Conservation (phyloP, 2,113 vertebrate genomes). For the Crocuta crocuta region DNA sequence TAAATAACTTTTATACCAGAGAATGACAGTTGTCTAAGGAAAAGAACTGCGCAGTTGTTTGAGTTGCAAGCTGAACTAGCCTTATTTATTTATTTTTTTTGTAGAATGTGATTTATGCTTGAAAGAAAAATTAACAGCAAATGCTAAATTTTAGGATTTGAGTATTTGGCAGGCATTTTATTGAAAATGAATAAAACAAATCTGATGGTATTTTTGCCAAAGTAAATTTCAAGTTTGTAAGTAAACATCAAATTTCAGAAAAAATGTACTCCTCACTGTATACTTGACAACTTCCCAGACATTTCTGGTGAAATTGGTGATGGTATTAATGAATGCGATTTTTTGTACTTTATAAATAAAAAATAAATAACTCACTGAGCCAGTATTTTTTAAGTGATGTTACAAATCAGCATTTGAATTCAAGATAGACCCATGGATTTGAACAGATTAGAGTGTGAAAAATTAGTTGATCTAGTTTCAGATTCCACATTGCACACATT, state of each 20-base stretch:
- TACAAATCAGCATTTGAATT: background rate
- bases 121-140: background rate
- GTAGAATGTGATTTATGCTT: background rate
- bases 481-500: background rate
- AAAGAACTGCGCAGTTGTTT: background rate
- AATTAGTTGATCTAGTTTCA: background rate
- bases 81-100: background rate
- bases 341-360: background rate
- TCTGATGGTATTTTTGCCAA: background rate
- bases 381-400: background rate
- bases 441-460: background rate
- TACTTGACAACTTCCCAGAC: background rate
- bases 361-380: background rate
- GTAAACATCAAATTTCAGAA: conserved; percentile 9
- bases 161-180: background rate
- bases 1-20: background rate
- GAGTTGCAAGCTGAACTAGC: background rate
- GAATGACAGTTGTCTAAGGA: background rate
- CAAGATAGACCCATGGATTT: background rate
- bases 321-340: background rate
- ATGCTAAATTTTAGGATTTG: conserved; percentile 1
- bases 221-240: background rate
- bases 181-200: conserved; percentile 4
- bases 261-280: background rate
- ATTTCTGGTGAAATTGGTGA: background rate